Conservation (phyloP, 2,888 invertebrate genomes). For the Melanotus villosus region DNA sequence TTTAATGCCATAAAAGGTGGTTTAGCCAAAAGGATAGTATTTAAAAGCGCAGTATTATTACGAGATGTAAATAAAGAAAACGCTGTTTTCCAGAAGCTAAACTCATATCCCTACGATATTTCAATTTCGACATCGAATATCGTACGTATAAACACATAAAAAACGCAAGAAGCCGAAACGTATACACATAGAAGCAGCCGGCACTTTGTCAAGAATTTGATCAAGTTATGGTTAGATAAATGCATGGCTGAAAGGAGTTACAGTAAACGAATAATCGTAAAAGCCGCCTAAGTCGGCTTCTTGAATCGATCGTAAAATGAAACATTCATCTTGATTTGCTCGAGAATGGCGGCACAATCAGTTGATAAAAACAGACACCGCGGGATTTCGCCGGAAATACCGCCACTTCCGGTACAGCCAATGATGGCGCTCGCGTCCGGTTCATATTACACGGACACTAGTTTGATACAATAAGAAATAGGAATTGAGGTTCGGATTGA, state of each 20-base stretch:
- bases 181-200: constrained; percentile 9
- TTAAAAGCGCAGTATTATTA: neutral
- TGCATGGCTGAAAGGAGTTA: constrained; percentile 46
- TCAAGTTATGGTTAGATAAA: constrained; percentile 51
- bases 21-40: neutral
- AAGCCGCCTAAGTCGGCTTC: constrained; percentile 53
- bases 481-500: constrained; percentile 43
- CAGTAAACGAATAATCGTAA: constrained; percentile 58
- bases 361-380: constrained; percentile 59
- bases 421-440: constrained; percentile 60
- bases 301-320: constrained; percentile 52
- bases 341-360: constrained; percentile 56
- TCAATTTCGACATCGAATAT: constrained; percentile 33
- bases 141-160: constrained; percentile 29
- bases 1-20: neutral
- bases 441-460: constrained; percentile 60
- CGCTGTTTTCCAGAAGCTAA: neutral
- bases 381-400: constrained; percentile 58
- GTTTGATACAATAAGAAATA: constrained; percentile 54
- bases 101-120: constrained; percentile 30
- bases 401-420: constrained; percentile 58
- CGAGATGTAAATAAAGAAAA: constrained; percentile 6
- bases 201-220: constrained; percentile 52
- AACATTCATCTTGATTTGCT: constrained; percentile 62
- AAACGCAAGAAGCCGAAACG: constrained; percentile 25